Conservation (phyloP, 1,140 invertebrate genomes). For the Magallana gigas region DNA sequence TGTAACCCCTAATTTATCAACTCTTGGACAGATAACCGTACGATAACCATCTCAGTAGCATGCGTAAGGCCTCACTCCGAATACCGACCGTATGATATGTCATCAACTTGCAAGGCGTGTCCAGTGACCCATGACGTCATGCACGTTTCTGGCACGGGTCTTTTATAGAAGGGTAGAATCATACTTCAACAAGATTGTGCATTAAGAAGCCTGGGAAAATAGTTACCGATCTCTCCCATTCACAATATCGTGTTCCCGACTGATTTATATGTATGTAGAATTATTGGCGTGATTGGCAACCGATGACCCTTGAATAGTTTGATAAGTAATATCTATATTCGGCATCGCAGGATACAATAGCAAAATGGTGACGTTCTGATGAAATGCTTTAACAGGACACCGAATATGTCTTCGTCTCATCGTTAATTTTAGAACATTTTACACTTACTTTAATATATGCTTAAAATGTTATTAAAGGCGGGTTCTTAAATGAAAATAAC, state of each 20-base stretch:
- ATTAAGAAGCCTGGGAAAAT: slow-evolving; percentile 30
- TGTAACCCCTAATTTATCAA: slow-evolving; percentile 6
- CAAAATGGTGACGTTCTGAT: background rate
- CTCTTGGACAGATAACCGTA: slow-evolving; percentile 14
- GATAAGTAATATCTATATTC: background rate
- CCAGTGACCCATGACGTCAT: slow-evolving; percentile 15
- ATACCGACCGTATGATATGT: background rate
- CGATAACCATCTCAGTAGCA: slow-evolving; percentile 26
- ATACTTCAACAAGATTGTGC: slow-evolving; percentile 15
- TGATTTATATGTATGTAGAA: slow-evolving; percentile 6
- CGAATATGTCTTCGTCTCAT: background rate
- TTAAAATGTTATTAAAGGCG: no score
- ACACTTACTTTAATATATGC: no score
- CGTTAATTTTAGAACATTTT: no score
- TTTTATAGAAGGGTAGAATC: background rate
- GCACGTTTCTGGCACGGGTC: slow-evolving; percentile 33
- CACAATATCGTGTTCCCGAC: background rate
- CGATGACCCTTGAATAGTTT: slow-evolving; percentile 5
- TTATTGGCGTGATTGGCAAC: background rate
- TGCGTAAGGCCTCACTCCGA: background rate
- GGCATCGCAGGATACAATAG: slow-evolving; percentile 9
- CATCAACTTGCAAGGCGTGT: background rate
- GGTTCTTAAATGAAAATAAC: no score
- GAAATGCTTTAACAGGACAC: background rate
- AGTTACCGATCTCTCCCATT: background rate